These are phyloP conservation scores for Danio albolineatus DNA, from an alignment of 2,797 vertebrate species.

Conservation along the genomic window DNA sequence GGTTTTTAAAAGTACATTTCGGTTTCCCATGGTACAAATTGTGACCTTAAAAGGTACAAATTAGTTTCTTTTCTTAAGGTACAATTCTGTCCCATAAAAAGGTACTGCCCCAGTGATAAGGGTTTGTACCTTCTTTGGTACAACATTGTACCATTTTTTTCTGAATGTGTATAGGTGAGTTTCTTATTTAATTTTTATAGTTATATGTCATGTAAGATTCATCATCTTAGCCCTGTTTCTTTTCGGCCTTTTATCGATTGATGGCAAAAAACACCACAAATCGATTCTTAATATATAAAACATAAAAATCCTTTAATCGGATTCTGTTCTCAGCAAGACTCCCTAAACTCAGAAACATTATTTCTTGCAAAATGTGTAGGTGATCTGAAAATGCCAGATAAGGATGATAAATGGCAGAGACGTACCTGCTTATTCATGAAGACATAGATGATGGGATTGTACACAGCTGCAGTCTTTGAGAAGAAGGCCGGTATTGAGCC, in stretches of 20 bases:
- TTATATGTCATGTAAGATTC: slow-evolving; percentile 2
- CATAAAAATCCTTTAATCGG: neutral
- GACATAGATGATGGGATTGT: slow-evolving; percentile 92
- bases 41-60: too few relatives aligned
- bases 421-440: slow-evolving; percentile 94
- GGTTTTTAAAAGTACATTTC: too few relatives aligned
- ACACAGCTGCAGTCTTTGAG: slow-evolving; percentile 89
- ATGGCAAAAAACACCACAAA: slow-evolving; percentile 1
- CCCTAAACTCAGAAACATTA: neutral
- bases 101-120: too few relatives aligned
- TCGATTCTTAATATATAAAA: slow-evolving; percentile 1
- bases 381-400: slow-evolving; percentile 6
- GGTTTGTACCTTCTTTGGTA: too few relatives aligned
- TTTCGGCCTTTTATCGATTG: neutral
- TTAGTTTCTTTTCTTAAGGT: too few relatives aligned
- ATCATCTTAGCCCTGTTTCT: neutral
- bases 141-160: too few relatives aligned
- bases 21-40: too few relatives aligned
- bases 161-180: too few relatives aligned
- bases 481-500: slow-evolving; percentile 89
- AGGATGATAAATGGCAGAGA: neutral
- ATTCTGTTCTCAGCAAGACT: neutral
- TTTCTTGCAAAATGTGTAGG: neutral
- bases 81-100: too few relatives aligned
- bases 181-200: neutral